Conservation (phyloP, 1,140 invertebrate genomes). For the Atta colombica region DNA sequence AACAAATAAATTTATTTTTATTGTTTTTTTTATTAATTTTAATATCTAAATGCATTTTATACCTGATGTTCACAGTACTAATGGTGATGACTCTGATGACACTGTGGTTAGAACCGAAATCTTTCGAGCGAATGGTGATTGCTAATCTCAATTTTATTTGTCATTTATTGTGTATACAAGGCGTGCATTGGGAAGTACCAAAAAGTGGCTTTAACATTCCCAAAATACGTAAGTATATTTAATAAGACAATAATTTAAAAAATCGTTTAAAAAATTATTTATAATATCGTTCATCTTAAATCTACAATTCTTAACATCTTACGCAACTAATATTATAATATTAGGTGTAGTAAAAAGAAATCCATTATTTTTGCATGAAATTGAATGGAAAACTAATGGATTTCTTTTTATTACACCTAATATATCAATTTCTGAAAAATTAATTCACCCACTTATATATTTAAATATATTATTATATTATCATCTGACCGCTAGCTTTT, state of each 20-base stretch:
- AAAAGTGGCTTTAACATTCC: conserved; percentile 77
- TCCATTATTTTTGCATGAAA: too few relatives aligned
- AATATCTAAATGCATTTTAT: neutral
- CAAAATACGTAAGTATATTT: conserved; percentile 70
- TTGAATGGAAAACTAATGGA: too few relatives aligned
- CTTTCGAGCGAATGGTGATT: conserved; percentile 84
- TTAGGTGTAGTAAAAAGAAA: too few relatives aligned
- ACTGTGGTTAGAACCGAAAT: conserved; percentile 84
- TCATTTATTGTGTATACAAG: conserved; percentile 84
- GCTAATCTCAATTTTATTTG: conserved; percentile 85
- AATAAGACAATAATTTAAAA: neutral
- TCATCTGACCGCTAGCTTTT: neutral
- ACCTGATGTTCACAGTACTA: conserved; percentile 79
- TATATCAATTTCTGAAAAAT: neutral
- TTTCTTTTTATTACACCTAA: neutral
- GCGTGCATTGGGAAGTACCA: conserved; percentile 84
- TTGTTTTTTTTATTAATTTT: neutral
- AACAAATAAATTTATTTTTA: neutral
- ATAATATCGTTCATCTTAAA: neutral
- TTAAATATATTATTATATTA: too few relatives aligned
- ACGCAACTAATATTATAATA: neutral
- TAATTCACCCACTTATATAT: neutral
- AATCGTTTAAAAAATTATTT: too few relatives aligned
- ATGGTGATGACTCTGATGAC: conserved; percentile 84
- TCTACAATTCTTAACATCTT: neutral